Base-by-base conservation (phyloP, 2,888 invertebrate species). In the Pandemis corylana region DNA sequence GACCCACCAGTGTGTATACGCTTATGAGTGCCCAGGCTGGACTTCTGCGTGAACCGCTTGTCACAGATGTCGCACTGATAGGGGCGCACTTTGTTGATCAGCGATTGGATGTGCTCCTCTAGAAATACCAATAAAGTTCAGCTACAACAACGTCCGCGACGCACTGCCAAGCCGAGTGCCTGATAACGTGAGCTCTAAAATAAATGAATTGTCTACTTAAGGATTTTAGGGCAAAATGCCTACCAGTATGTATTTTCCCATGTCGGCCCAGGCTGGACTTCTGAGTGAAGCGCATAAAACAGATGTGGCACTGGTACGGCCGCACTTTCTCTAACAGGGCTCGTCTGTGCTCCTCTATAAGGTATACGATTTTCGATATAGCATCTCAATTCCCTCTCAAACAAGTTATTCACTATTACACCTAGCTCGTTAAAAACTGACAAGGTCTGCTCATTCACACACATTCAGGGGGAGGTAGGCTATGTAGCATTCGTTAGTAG, bases 31-130 rank as follows among this genome's bases (percentile, higher is more conserved):
- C 97, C 97, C 84, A 97, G 95, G 93, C 97, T 97, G 89, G 97
- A 97, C 94, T 97, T 97, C 94, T 97, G 97, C 81, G 97, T 97
- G 94, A 97, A 97, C 89, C 97, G 95, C 94, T 97, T 97, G 90
- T 96, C 95, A 92, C 97, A 97, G 88, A 96, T 95, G 90, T 96
- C 96, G 90, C 97, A 97, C 89, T 97, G 95, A 93, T 94, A 95
- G 85, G 95, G 95, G 87, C 95, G 95, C 92, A 95, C 95, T 94
- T 95, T 95, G 95, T 95, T 94, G 95, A 95, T 94, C 94, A 95
- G 95, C 95, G 95, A 94, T 93, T 94, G 95, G 92, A 95, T 94
- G 94, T 95, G 95, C 92, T 95, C 95, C 92, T 95, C 95, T 95
- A 95, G 93, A 95, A 95, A 93, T 91, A 94, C 91, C 93, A 94